Base-by-base conservation (phyloP, 2,797 vertebrate genomes). In the Odontamblyopus lacepedii region DNA sequence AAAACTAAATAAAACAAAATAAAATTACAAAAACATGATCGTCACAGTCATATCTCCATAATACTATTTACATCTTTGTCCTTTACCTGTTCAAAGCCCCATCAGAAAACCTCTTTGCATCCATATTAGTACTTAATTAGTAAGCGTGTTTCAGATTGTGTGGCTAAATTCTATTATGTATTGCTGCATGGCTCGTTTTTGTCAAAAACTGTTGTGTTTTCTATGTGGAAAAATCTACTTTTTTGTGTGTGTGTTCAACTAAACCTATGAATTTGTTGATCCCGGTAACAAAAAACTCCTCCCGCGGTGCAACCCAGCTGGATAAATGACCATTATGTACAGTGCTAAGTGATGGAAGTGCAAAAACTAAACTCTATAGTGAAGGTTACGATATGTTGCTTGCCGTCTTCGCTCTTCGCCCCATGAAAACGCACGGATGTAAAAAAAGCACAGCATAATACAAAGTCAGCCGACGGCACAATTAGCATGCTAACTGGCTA, bases 61-160 rank as follows among this genome's bases (percentile, higher is more conserved):
- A 87, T 85, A 84, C 75, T 92, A 92, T 89, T 88, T 92, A 92
- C 90, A 92, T 89, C 85, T 89, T 89, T 87, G 82, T 84, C 77
- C 81, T 87, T 64, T 81, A 81, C 81, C 75, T 67, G 78, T 44
- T 71, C 73, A 79, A 74, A 75, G 80, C 55, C 68, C 67, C 73
- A 75, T 70, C 74, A 72, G 69, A 63, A 48, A 67, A 67, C 63
- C 64, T 7, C 23, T 67, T 77, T 71, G 64, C 26, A 64, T 79
- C 72, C 75, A 56, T 51, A 61, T 73, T 35, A 48, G 69, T 70
- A 53, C 72, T 82, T 82, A 55, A 71, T 73, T 71, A 65, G 32
- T 68, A 32, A 30, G 23, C 41, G 61, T 53, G 48, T 13, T 75
- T 18, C 1, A 73, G 53, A 38, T 69, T 83, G 70, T 72, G 66